Percentiles rank a stretch among this genome's conserved stretches.
These are phyloP conservation scores for Chrysolina americana DNA, from an alignment of 2,888 invertebrate genomes.

Conservation along the genomic window DNA sequence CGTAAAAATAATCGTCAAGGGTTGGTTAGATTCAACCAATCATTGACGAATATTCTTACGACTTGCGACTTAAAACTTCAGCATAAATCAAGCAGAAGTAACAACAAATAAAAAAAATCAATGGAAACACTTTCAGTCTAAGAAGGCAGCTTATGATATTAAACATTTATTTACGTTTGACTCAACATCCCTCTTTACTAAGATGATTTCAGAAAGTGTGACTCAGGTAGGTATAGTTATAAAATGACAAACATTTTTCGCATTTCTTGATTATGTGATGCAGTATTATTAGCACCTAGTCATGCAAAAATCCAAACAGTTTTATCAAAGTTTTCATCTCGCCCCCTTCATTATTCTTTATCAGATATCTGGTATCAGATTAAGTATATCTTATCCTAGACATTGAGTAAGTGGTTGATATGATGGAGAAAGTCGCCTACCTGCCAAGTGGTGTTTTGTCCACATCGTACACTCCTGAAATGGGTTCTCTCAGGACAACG, in stretches of 20 bases:
- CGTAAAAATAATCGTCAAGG: too few relatives aligned
- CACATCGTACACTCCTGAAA: conserved; percentile 84
- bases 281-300: too few relatives aligned
- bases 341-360: too few relatives aligned
- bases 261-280: neutral
- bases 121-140: too few relatives aligned
- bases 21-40: too few relatives aligned
- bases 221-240: neutral
- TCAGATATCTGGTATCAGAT: neutral
- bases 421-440: conserved; percentile 69
- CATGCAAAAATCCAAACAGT: too few relatives aligned
- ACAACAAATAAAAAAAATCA: too few relatives aligned
- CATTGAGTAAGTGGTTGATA: neutral
- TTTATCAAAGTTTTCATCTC: too few relatives aligned
- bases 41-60: too few relatives aligned
- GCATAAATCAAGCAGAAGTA: too few relatives aligned
- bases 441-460: conserved; percentile 90
- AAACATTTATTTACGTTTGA: neutral
- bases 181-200: neutral
- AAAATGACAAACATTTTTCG: neutral
- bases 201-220: neutral
- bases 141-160: too few relatives aligned
- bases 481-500: conserved; percentile 81
- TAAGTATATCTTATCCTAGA: neutral
- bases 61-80: too few relatives aligned